Conservation (phyloP, 2,113 vertebrate genomes). For the Rhinopithecus roxellana region DNA sequence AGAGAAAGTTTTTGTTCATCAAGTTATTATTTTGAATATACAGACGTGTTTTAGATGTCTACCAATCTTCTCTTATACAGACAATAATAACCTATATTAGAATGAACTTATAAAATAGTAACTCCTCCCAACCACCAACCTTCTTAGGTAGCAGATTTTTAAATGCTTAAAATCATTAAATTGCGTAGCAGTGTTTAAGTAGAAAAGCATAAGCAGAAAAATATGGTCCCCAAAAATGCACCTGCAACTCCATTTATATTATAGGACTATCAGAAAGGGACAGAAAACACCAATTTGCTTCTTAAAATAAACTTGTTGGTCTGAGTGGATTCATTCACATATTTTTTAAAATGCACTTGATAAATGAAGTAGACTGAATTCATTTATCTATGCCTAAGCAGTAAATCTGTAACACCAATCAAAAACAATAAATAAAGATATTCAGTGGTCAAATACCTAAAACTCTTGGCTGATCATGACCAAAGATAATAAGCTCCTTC, state of each 20-base stretch:
- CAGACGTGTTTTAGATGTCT: neutral
- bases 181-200: neutral
- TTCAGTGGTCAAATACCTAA: neutral
- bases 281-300: neutral
- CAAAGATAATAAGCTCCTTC: neutral
- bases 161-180: neutral
- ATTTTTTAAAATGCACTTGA: neutral
- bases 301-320: neutral
- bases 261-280: neutral
- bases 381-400: neutral
- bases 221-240: neutral
- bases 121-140: neutral
- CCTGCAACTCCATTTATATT: neutral
- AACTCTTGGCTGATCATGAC: neutral
- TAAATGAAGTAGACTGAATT: conserved; percentile 31
- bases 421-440: conserved; percentile 30
- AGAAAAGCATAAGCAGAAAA: neutral
- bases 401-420: neutral
- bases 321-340: neutral
- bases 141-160: neutral
- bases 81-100: neutral
- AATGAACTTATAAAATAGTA: neutral
- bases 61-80: neutral
- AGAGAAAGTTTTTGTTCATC: neutral
- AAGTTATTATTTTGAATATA: neutral